Conservation (phyloP, 2,888 invertebrate species). For the Euplagia quadripunctaria region DNA sequence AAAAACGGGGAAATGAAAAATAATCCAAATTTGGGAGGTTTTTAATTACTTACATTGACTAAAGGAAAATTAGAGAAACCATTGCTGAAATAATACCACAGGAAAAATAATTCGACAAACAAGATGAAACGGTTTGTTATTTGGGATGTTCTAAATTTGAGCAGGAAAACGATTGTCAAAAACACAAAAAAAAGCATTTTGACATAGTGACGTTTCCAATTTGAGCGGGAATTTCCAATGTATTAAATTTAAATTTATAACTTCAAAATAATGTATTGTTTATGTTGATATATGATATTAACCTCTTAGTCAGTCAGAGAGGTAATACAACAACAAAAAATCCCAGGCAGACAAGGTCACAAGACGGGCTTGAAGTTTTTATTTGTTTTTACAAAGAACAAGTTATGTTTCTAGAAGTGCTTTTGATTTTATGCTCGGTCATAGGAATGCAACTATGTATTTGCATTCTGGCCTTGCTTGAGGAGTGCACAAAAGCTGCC, state of each 20-base stretch:
- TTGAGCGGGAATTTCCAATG: background rate
- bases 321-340: background rate
- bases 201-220: background rate
- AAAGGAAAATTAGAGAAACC: too few species aligned
- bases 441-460: background rate
- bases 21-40: too few species aligned
- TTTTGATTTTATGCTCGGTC: background rate
- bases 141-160: background rate
- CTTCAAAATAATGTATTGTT: background rate
- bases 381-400: background rate
- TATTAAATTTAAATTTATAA: background rate
- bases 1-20: too few species aligned
- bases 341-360: background rate
- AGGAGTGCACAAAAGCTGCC: background rate
- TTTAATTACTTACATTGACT: too few species aligned
- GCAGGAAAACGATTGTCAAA: background rate
- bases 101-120: too few species aligned
- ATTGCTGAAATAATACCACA: too few species aligned
- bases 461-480: background rate
- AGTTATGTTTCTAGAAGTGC: background rate
- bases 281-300: background rate
- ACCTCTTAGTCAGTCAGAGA: background rate
- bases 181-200: background rate
- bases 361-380: background rate
- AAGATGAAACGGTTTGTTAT: too few species aligned